Percentiles rank a stretch among this genome's conserved stretches.
Evolutionary conservation across 2,888 invertebrate species (phyloP).

Genomic region (Vannuccia rotundouncinata): DNA sequence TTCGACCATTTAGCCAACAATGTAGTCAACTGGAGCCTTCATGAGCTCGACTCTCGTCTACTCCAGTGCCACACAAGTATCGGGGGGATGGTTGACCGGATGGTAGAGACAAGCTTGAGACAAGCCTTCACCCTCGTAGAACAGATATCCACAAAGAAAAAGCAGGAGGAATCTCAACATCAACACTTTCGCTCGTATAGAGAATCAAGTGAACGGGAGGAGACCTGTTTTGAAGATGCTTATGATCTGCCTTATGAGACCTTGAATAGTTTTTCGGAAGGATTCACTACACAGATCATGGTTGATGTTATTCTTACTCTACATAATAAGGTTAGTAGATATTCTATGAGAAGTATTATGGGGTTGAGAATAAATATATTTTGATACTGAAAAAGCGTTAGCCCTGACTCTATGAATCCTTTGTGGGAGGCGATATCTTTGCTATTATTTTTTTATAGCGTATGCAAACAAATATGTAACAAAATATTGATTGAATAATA

Average conservation of each 20-base stretch:
- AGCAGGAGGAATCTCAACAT: too few species aligned
- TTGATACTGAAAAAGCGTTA: too few species aligned
- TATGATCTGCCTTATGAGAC: slow-evolving; percentile 1
- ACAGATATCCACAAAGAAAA: too few species aligned
- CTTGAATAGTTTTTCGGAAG: not conserved
- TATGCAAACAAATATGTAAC: too few species aligned
- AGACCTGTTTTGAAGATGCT: not conserved
- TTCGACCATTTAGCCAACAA: not conserved
- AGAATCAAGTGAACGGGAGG: not conserved
- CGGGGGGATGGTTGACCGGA: not conserved
- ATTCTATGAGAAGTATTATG: too few species aligned
- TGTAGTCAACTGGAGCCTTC: not conserved
- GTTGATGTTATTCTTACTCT: not conserved
- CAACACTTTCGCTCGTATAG: too few species aligned
- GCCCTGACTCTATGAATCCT: too few species aligned
- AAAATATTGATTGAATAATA: too few species aligned
- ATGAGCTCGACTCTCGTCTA: not conserved
- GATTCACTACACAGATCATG: not conserved
- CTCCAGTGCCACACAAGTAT: not conserved
- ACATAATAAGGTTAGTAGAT: not conserved
- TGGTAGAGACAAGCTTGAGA: not conserved
- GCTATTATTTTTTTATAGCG: too few species aligned
- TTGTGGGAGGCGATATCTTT: too few species aligned
- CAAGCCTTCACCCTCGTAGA: too few species aligned
- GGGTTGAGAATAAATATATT: too few species aligned